A percentile compares a stretch with the other conserved stretches of the same genome.
Conservation (phyloP, 92 coral and sea anemone species). For the Actinostola sp. region DNA sequence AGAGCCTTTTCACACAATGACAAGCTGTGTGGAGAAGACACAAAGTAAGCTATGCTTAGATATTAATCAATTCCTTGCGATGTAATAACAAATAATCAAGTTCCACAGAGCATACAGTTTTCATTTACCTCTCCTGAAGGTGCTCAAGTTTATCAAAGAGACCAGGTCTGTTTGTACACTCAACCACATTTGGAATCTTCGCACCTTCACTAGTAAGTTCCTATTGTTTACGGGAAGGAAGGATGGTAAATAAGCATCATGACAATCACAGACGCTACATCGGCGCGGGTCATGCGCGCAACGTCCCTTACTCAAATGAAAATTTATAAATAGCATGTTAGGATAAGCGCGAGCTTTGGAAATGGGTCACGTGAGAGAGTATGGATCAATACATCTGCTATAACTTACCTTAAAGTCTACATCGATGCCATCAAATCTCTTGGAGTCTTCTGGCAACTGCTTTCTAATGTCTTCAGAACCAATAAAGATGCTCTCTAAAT, state of each 20-base stretch:
- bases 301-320: too few relatives aligned
- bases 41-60: neutral
- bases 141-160: slow-evolving; percentile 92
- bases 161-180: slow-evolving; percentile 88
- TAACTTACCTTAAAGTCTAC: slow-evolving; percentile 91
- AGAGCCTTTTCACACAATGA: slow-evolving; percentile 96
- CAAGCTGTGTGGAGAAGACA: slow-evolving; percentile 62
- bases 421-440: slow-evolving; percentile 96
- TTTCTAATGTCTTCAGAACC: slow-evolving; percentile 98
- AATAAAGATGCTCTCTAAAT: slow-evolving; percentile 95
- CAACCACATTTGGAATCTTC: slow-evolving; percentile 90
- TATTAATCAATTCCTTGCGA: neutral
- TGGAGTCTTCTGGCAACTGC: slow-evolving; percentile 96
- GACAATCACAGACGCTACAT: neutral
- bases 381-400: too few relatives aligned
- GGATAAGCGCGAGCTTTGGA: too few relatives aligned
- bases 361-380: too few relatives aligned
- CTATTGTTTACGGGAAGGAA: slow-evolving; percentile 25
- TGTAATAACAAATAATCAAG: too few relatives aligned
- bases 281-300: too few relatives aligned
- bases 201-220: slow-evolving; percentile 89
- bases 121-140: slow-evolving; percentile 87
- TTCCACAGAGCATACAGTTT: too few relatives aligned
- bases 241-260: neutral
- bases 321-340: too few relatives aligned